Evolutionary conservation across 35 echinoderm and acorn worm species (phyloP).

Genomic region (Chiridota heheva): DNA sequence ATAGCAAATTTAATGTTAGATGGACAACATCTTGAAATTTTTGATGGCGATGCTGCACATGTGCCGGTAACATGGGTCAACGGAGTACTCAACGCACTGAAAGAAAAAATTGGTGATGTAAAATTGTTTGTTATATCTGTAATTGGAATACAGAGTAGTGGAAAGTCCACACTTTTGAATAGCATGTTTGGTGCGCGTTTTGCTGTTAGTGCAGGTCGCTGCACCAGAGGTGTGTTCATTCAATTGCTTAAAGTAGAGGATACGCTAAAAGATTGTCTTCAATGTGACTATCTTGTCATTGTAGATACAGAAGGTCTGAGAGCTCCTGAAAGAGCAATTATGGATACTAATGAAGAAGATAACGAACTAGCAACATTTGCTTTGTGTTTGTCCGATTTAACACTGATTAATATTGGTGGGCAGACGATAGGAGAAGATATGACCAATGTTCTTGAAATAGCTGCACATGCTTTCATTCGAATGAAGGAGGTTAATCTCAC

Average conservation of each 20-base stretch:
- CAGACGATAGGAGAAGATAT: conserved; percentile 33
- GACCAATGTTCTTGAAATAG: conserved; percentile 19
- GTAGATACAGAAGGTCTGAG: conserved; percentile 41
- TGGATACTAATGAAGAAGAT: conserved; percentile 4
- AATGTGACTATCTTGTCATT: conserved; percentile 36
- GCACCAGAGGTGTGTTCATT: conserved; percentile 18
- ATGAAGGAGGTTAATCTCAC: conserved; percentile 36
- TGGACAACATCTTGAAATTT: conserved; percentile 37
- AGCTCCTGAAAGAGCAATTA: not conserved
- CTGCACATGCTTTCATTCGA: conserved; percentile 33
- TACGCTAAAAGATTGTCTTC: not conserved
- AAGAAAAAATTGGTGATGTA: conserved; percentile 1
- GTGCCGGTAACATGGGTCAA: conserved; percentile 46
- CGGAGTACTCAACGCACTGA: not conserved
- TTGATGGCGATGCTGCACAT: conserved; percentile 39
- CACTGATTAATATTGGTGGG: conserved; percentile 43
- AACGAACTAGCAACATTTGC: conserved; percentile 47
- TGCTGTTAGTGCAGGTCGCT: conserved; percentile 43
- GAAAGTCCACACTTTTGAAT: conserved; percentile 46
- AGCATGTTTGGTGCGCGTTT: conserved; percentile 45
- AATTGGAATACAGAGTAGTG: conserved; percentile 53
- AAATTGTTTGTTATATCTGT: conserved; percentile 36
- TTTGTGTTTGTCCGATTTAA: conserved; percentile 26
- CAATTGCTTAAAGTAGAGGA: conserved; percentile 20
- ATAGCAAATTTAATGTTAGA: conserved; percentile 27